phyloP scores from a whole-genome alignment of 2,888 invertebrate genomes.

The Strigamia maritima region DNA sequence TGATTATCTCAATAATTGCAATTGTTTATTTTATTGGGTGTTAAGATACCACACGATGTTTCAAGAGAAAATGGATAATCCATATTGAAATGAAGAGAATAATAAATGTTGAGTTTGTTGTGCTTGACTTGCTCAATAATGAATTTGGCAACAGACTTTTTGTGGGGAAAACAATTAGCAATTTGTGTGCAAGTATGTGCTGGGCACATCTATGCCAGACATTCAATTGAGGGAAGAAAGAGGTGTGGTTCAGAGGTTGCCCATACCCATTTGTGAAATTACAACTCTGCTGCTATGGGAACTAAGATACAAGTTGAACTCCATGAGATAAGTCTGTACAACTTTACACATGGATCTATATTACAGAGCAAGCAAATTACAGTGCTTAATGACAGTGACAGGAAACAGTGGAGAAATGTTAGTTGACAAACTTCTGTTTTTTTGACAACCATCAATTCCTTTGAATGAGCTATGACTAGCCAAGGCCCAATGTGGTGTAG shows the following conservation, averaged over 20 bases:
- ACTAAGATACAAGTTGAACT: neutral
- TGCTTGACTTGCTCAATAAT: no score
- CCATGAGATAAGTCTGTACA: neutral
- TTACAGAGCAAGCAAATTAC: neutral
- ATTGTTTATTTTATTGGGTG: no score
- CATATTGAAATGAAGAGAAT: neutral
- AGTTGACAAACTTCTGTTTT: constrained; percentile 5
- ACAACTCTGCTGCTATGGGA: neutral
- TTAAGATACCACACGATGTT: no score
- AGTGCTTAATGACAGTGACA: constrained; percentile 16
- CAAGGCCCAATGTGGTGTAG: no score
- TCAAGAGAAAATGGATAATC: no score
- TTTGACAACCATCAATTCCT: neutral
- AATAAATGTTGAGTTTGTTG: neutral
- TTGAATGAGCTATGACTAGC: neutral
- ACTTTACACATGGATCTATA: constrained; percentile 2
- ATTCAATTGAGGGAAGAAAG: neutral
- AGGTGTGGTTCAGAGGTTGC: neutral
- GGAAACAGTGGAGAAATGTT: neutral
- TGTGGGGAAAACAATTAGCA: neutral
- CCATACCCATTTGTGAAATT: neutral
- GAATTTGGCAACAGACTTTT: no score
- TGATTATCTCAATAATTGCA: no score
- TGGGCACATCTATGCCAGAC: neutral
- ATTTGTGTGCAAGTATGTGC: neutral